These are phyloP conservation scores for Lineus longissimus DNA, from an alignment of 1,140 invertebrate species.

Conservation along the genomic window DNA sequence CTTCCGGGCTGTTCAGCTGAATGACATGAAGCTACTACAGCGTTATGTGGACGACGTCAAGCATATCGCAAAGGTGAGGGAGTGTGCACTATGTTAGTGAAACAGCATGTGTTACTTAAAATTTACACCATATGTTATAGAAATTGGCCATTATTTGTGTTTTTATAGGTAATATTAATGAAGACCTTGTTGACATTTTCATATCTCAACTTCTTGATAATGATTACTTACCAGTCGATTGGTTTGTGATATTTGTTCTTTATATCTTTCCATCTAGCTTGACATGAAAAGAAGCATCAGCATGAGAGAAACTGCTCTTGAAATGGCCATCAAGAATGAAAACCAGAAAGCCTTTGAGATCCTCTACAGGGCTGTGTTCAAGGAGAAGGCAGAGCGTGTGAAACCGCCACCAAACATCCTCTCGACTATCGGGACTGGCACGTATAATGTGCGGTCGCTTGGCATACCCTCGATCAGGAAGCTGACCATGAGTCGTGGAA, in stretches of 20 bases:
- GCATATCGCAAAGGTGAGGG: slow-evolving; percentile 45
- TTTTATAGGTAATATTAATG: slow-evolving; percentile 8
- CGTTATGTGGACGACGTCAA: slow-evolving; percentile 45
- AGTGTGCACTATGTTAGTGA: no score
- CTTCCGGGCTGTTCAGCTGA: slow-evolving; percentile 51
- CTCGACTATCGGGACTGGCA: slow-evolving; percentile 32
- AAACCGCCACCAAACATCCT: slow-evolving; percentile 31
- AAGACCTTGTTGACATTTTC: no score
- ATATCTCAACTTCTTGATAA: no score
- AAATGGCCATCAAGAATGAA: slow-evolving; percentile 47
- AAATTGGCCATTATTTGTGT: slow-evolving; percentile 12
- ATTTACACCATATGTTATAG: background rate
- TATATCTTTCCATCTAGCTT: slow-evolving; percentile 6
- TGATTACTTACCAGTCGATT: no score
- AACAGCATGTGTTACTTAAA: no score
- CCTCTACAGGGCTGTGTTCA: slow-evolving; percentile 28
- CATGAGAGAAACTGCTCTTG: slow-evolving; percentile 34
- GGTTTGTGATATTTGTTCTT: slow-evolving; percentile 15
- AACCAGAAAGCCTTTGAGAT: slow-evolving; percentile 44
- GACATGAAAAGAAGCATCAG: background rate
- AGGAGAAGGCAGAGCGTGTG: slow-evolving; percentile 20
- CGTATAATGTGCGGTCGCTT: slow-evolving; percentile 48
- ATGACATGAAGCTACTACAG: slow-evolving; percentile 46
- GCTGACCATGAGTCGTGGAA: slow-evolving; percentile 51
- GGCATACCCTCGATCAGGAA: slow-evolving; percentile 41